These are phyloP conservation scores for Drymodes brunneopygia DNA, from an alignment of 2,113 vertebrate genomes.

Conservation along the genomic window DNA sequence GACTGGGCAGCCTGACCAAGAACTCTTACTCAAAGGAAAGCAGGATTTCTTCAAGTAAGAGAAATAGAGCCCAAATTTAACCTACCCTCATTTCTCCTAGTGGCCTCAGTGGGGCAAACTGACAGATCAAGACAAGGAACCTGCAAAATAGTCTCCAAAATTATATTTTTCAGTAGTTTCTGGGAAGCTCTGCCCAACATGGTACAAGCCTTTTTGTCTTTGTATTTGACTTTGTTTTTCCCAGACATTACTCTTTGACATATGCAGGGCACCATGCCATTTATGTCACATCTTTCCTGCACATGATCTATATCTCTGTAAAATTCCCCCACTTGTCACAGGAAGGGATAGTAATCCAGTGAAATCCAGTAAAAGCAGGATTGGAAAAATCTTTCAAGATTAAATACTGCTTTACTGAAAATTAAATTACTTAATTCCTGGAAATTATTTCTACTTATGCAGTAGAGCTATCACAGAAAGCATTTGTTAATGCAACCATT, in stretches of 20 bases:
- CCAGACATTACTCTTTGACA: neutral
- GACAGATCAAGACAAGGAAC: neutral
- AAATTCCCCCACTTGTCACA: neutral
- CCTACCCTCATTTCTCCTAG: neutral
- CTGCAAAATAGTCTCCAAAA: neutral
- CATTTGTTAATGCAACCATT: neutral
- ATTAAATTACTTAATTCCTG: neutral
- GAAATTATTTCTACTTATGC: neutral
- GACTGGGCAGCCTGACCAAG: neutral
- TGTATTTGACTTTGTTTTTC: constrained; percentile 1
- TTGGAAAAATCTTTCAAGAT: neutral
- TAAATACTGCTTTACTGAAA: neutral
- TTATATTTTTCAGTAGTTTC: neutral
- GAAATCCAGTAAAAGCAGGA: neutral
- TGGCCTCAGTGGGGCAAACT: neutral
- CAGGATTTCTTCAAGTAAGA: neutral
- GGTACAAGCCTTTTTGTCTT: neutral
- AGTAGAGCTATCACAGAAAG: neutral
- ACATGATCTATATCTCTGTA: neutral
- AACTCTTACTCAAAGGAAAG: neutral
- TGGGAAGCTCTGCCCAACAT: neutral
- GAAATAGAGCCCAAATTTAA: neutral
- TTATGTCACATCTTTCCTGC: neutral
- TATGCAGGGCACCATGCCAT: neutral
- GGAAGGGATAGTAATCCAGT: neutral